Evolutionary conservation across 2,113 vertebrate species (phyloP).

Genomic region (Lasiurus cinereus): DNA sequence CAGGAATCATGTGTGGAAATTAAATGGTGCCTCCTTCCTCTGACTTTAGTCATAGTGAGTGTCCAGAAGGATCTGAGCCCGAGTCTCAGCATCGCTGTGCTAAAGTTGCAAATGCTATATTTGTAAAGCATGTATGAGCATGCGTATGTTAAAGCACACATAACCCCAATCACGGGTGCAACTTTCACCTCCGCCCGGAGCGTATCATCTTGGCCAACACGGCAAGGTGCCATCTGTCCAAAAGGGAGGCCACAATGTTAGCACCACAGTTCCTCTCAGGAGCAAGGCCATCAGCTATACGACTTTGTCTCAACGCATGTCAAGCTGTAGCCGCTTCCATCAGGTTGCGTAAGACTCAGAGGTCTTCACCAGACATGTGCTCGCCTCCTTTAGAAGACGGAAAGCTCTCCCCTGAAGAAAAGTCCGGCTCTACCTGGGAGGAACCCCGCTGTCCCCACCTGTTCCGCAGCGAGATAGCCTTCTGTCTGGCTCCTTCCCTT

Average conservation of each 20-base stretch:
- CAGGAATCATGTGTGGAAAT: background rate
- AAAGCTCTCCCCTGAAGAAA: constrained; percentile 72
- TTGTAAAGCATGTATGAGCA: background rate
- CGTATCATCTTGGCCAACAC: background rate
- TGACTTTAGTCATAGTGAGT: background rate
- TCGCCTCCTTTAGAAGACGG: constrained; percentile 62
- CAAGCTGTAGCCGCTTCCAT: background rate
- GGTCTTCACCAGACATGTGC: constrained; percentile 40
- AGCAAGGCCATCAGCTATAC: background rate
- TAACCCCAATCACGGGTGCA: background rate
- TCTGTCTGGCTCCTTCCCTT: constrained; percentile 72
- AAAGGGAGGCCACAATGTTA: background rate
- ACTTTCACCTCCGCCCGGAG: background rate
- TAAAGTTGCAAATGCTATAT: background rate
- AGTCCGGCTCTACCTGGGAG: constrained; percentile 74
- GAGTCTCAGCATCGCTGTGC: background rate
- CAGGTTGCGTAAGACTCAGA: constrained; percentile 35
- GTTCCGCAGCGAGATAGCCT: constrained; percentile 68
- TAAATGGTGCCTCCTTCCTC: background rate
- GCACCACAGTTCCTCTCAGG: background rate
- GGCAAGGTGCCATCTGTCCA: background rate
- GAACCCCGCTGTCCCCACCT: constrained; percentile 78
- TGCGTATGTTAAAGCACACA: background rate
- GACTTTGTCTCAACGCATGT: background rate
- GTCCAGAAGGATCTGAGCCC: background rate